Percentiles rank a stretch among this genome's conserved stretches.
phyloP scores from a whole-genome alignment of 92 coral and sea anemone species.

The Desmophyllum pertusum region DNA sequence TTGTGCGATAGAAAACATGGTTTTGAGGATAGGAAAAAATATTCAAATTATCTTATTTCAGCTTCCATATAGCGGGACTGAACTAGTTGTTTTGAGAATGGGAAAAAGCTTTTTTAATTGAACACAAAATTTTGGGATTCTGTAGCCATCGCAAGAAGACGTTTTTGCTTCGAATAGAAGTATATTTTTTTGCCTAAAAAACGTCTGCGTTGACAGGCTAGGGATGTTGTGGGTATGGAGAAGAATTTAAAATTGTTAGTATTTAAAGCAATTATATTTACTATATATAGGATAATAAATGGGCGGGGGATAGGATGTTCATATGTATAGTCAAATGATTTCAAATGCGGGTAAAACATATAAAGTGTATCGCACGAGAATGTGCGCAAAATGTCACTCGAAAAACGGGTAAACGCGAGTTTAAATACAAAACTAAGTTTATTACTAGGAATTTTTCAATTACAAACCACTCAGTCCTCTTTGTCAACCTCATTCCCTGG shows the following conservation, averaged over 20 bases:
- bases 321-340: neutral
- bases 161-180: neutral
- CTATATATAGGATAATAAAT: neutral
- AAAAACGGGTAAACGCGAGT: neutral
- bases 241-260: neutral
- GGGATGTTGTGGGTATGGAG: neutral
- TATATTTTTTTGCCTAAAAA: neutral
- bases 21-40: neutral
- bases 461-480: neutral
- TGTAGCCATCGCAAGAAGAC: neutral
- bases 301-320: neutral
- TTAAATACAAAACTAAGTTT: neutral
- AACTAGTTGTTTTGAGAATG: neutral
- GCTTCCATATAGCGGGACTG: neutral
- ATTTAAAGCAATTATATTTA: slow-evolving; percentile 3
- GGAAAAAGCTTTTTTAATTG: neutral
- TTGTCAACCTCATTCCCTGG: too few species aligned
- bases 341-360: neutral
- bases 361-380: neutral
- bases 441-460: neutral
- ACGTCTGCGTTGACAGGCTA: neutral
- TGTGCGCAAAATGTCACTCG: neutral
- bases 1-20: neutral
- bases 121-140: neutral
- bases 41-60: neutral